These are phyloP conservation scores for Trochalopteron elliotii DNA, from an alignment of 2,113 vertebrate species.

Conservation along the genomic window DNA sequence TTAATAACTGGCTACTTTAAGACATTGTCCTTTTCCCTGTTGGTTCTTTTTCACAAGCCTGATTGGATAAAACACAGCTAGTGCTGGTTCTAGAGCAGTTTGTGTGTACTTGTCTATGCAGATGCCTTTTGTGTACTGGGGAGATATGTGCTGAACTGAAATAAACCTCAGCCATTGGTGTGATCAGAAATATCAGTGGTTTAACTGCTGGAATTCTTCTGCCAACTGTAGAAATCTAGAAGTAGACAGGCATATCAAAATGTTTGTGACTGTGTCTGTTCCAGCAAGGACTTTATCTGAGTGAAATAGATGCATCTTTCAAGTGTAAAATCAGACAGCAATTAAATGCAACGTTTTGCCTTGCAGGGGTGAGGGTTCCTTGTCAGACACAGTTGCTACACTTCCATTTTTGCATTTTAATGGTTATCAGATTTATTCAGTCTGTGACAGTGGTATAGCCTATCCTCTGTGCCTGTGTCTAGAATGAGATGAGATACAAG, in stretches of 20 bases:
- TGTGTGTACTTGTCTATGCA: rapidly evolving
- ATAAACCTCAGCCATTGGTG: background rate
- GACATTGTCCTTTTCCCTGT: background rate
- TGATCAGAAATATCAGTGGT: background rate
- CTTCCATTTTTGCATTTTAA: background rate
- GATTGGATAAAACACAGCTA: background rate
- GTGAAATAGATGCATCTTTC: background rate
- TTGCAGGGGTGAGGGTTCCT: background rate
- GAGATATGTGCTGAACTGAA: background rate
- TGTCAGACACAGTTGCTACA: background rate
- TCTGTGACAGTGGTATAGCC: background rate
- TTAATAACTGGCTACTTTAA: background rate
- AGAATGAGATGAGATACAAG: background rate
- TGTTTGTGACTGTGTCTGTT: background rate
- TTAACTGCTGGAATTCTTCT: background rate
- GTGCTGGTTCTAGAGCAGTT: background rate
- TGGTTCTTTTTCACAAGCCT: background rate
- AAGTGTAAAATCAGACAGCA: background rate
- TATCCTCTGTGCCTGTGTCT: background rate
- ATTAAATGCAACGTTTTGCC: background rate
- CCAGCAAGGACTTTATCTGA: background rate
- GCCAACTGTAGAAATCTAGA: background rate
- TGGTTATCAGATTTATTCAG: background rate
- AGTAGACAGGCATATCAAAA: background rate
- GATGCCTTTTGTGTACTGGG: background rate